Percentiles rank a stretch among this genome's conserved stretches.
Conservation (phyloP, 2,888 invertebrate species). For the Standfussiana lucernea region DNA sequence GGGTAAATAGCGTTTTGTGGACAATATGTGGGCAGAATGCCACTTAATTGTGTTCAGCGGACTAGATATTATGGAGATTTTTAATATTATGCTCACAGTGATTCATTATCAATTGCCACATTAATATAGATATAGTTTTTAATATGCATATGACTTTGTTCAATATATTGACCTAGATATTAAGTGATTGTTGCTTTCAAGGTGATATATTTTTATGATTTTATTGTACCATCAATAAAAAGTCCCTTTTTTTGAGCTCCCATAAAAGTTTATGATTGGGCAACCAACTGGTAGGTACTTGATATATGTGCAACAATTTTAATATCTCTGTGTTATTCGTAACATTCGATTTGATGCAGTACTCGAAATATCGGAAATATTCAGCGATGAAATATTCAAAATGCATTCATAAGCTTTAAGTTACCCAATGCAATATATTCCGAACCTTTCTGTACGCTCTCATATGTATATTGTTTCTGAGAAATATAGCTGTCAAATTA, state of each 20-base stretch:
- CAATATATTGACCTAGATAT: constrained; percentile 25
- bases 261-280: not conserved
- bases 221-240: constrained; percentile 19
- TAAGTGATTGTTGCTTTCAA: constrained; percentile 17
- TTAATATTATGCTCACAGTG: not conserved
- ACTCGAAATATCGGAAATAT: constrained; percentile 3
- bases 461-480: constrained; percentile 8
- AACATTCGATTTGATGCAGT: not conserved
- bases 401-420: not conserved
- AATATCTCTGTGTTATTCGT: constrained; percentile 1
- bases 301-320: not conserved
- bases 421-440: not conserved
- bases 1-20: constrained; percentile 40
- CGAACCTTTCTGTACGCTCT: not conserved
- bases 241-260: not conserved
- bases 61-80: constrained; percentile 30
- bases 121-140: constrained; percentile 34
- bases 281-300: not conserved
- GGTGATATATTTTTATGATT: constrained; percentile 22
- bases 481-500: not conserved
- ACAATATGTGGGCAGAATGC: constrained; percentile 47
- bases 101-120: constrained; percentile 24
- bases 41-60: constrained; percentile 36
- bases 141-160: constrained; percentile 21
- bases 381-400: not conserved